Conservation (phyloP, 2,113 vertebrate species). For the Microtus oregoni region DNA sequence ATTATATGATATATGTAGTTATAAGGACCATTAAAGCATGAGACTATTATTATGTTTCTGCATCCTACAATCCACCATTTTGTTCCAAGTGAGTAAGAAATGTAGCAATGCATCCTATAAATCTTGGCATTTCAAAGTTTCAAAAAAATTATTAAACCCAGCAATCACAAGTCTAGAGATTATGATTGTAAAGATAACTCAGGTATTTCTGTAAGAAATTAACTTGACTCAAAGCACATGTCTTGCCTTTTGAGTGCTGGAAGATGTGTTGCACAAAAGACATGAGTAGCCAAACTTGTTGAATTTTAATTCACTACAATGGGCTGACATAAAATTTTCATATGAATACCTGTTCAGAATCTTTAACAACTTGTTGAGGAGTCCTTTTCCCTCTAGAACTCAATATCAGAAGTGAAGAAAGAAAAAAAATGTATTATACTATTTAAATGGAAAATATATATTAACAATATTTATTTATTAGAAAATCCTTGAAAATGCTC, state of each 20-base stretch:
- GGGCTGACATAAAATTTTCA: not conserved
- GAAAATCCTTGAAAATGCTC: not conserved
- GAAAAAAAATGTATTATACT: not conserved
- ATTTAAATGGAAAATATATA: not conserved
- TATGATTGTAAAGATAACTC: not conserved
- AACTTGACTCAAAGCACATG: not conserved
- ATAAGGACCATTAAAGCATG: fast-evolving
- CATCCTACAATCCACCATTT: not conserved
- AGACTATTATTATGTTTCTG: not conserved
- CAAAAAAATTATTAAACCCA: not conserved
- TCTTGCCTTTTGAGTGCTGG: not conserved
- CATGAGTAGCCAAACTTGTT: not conserved
- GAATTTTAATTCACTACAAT: not conserved
- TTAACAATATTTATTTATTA: not conserved
- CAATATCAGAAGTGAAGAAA: not conserved
- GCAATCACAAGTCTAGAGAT: not conserved
- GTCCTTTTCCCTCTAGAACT: not conserved
- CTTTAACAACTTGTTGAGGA: not conserved
- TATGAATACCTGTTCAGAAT: not conserved
- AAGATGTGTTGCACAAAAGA: not conserved
- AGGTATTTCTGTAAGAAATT: not conserved
- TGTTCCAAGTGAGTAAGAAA: not conserved
- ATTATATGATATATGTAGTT: not conserved
- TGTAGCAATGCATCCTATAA: not conserved
- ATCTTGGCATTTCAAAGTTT: not conserved